Evolutionary conservation across 2,797 vertebrate genomes (phyloP).

Genomic region (Hypotaenidia philippensis): DNA sequence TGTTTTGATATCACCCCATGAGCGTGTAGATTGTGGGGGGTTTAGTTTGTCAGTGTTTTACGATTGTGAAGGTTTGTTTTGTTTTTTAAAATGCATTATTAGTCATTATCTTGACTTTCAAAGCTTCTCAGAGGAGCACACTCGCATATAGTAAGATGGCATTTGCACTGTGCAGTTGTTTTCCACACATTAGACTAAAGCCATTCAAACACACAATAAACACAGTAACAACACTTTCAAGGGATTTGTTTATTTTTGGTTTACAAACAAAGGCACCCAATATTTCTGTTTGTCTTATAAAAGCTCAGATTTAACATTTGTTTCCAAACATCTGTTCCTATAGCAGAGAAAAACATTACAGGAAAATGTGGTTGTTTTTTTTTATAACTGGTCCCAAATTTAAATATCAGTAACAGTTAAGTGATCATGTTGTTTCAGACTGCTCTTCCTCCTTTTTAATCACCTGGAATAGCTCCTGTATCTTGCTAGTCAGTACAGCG

Average conservation of each 20-base stretch:
- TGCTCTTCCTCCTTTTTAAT: conserved; percentile 9
- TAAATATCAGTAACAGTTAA: conserved; percentile 47
- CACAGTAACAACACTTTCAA: conserved; percentile 69
- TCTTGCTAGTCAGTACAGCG: conserved; percentile 20
- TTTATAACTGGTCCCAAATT: conserved; percentile 56
- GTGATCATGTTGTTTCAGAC: conserved; percentile 36
- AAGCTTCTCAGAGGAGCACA: neutral
- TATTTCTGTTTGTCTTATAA: conserved; percentile 82
- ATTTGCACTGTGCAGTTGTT: neutral
- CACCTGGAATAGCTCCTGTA: neutral
- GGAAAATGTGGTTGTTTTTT: conserved; percentile 25
- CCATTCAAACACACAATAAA: conserved; percentile 50
- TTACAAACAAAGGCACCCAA: conserved; percentile 94
- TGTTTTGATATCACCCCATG: neutral
- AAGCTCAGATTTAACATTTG: conserved; percentile 77
- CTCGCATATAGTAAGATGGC: neutral
- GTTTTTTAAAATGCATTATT: neutral
- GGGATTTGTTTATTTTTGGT: conserved; percentile 88
- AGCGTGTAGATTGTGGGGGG: neutral
- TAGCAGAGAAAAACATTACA: conserved; percentile 56
- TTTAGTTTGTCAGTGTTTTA: neutral
- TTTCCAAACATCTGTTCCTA: conserved; percentile 60
- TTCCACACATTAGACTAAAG: neutral
- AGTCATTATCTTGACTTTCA: neutral
- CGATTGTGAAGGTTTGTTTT: neutral